Evolutionary conservation across 2,113 vertebrate genomes (phyloP), one percentile per base, ranked within the genome.

Genomic region (Hyperopisus bebe): DNA sequence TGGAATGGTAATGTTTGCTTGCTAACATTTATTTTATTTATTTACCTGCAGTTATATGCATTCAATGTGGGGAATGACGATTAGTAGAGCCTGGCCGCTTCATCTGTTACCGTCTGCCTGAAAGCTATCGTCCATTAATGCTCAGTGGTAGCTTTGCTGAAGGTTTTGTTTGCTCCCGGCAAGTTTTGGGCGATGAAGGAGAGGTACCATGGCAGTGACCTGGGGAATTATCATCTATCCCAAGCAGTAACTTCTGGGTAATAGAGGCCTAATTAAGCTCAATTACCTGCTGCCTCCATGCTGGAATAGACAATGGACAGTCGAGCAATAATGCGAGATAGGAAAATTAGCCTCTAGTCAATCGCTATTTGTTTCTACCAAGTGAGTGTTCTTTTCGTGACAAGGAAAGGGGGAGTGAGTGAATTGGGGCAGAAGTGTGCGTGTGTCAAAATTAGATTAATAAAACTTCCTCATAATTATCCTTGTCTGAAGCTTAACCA

Each of bases 251-350:
- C 27, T 86, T 50, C 15, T 39, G 21, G 51, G 42, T n/a, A 42
- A 86, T 46, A 86, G 50, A 47, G 15, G 53, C 6, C 82, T 89
- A 89, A 85, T 89, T 86, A 62, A 31, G 44, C 82, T 62, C 58
- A 51, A 86, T 89, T 86, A 86, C 35, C 80, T 89, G 70, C 83
- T 66, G 55, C 31, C 89, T 39, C 89, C 83, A 58, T 50, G 10
- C 31, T 21, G 80, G 19, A 31, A 55, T 48, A 53, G 89, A n/a
- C 27, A 70, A 48, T 24, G 44, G 70, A 48, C 46, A 80, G 24
- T 66, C 47, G 66, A 46, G 24, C 46, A 50, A 51, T 84, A 55
- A 55, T 46, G 77, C 58, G 1, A 86, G 50, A 31, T 31, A n/a
- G 51, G 24, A 62, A 42, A 86, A 62, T 84, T 85, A 85, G 82